Conservation (phyloP, 2,888 invertebrate species). For the Acanthosepion esculentum region DNA sequence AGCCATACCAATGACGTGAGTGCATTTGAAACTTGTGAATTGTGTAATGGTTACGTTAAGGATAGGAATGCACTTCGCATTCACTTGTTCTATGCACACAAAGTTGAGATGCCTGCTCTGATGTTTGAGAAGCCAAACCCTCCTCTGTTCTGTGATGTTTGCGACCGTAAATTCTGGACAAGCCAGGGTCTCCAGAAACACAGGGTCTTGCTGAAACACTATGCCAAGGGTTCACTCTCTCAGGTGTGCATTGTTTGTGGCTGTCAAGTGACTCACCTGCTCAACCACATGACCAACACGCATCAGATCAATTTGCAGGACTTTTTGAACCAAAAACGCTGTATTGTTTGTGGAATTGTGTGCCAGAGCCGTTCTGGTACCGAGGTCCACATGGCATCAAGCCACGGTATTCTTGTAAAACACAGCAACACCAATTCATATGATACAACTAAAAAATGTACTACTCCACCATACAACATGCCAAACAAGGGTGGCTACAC, state of each 20-base stretch:
- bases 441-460: background rate
- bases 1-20: conserved; percentile 52
- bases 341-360: conserved; percentile 65
- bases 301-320: conserved; percentile 89
- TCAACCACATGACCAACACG: conserved; percentile 92
- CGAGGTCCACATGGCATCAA: conserved; percentile 64
- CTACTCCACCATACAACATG: conserved; percentile 37
- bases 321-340: conserved; percentile 64
- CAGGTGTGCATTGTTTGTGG: conserved; percentile 60
- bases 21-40: conserved; percentile 83
- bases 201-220: conserved; percentile 80
- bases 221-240: conserved; percentile 50
- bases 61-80: conserved; percentile 93
- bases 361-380: conserved; percentile 59
- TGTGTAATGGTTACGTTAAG: conserved; percentile 97
- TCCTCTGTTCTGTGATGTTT: conserved; percentile 95
- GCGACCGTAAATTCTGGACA: conserved; percentile 96
- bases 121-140: conserved; percentile 78
- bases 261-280: conserved; percentile 80
- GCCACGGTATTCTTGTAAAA: conserved; percentile 66
- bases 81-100: conserved; percentile 98
- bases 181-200: conserved; percentile 97
- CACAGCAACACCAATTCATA: conserved; percentile 49
- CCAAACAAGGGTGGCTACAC: conserved; percentile 36
- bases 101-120: conserved; percentile 77